phyloP scores from a whole-genome alignment of 92 coral and sea anemone species.

The Scolanthus callimorphus region DNA sequence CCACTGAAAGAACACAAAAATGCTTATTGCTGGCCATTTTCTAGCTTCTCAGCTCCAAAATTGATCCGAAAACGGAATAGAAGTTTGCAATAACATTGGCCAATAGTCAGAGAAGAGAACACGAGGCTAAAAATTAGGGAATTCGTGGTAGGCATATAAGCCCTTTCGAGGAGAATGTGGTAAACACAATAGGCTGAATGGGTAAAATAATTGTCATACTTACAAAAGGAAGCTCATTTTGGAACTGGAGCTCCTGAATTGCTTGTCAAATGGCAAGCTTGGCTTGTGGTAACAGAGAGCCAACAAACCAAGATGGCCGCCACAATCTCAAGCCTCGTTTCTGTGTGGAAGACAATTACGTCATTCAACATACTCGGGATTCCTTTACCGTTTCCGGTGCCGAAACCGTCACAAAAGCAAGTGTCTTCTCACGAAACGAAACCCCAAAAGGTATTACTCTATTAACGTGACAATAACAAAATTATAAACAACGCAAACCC shows the following conservation, averaged over 20 bases:
- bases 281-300: neutral
- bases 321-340: conserved; percentile 31
- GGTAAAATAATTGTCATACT: conserved; percentile 38
- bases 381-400: too few species aligned
- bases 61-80: neutral
- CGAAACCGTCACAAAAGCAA: too few species aligned
- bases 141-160: too few species aligned
- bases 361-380: conserved; percentile 30
- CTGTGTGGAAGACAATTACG: conserved; percentile 5
- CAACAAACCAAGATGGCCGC: conserved; percentile 30
- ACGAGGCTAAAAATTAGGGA: too few species aligned
- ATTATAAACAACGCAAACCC: too few species aligned
- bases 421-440: too few species aligned
- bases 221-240: conserved; percentile 99
- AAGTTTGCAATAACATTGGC: neutral
- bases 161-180: too few species aligned
- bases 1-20: conserved; percentile 53
- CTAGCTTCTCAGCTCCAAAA: neutral
- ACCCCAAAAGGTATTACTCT: too few species aligned
- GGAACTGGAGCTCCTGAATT: conserved; percentile 25
- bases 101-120: too few species aligned
- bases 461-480: too few species aligned
- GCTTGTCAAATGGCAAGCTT: conserved; percentile 11
- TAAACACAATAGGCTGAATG: too few species aligned
- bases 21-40: neutral